Evolutionary conservation across 2,888 invertebrate species (phyloP), one percentile per base, ranked within the genome.

Genomic region (Drosophila neonasuta): DNA sequence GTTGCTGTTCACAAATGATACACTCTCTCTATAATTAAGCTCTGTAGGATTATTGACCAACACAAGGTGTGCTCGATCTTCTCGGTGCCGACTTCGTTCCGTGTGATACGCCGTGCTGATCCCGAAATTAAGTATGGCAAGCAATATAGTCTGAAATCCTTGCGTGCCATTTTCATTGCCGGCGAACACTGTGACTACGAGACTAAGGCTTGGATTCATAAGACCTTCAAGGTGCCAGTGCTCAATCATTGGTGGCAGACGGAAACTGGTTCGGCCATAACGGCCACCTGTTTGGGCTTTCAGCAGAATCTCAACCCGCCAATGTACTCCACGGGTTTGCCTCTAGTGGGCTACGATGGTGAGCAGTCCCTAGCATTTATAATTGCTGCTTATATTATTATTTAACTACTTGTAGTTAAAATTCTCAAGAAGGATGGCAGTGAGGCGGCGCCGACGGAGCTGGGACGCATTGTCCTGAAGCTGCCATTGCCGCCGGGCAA

Each of bases 181-280:
- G 98, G 98, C 0, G 98, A 98, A 89, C 97, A 97, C 88, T 97
- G 97, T 88, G 98, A 98, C 89, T 94, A 95, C 77, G 97, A 97
- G 87, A 97, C 98, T 0, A 95, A 96, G 92, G 86, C 91, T 7
- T 96, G 96, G 96, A 94, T 95, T 5, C 93, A 94, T 85, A 92
- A 92, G 63, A 92, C 92, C 7, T 95, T 96, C 85, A 92, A 94
- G 61, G 95, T 94, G 8, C 96, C 96, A 0, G 93, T 97, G 3
- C 90, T 97, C 56, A 98, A 98, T 90, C 96, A 98, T 90, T 98
- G 97, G 97, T 98, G 98, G 98, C 98, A 98, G 92, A 98, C 98
- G 2, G 98, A 98, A 91, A 96, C 97, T 0, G 98, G 98, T 0
- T 96, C 97, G 67, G 95, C 97, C 0, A 96, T 98, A 61, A 96